Base-by-base conservation (phyloP, 2,888 invertebrate genomes). In the Lutraria lutraria region DNA sequence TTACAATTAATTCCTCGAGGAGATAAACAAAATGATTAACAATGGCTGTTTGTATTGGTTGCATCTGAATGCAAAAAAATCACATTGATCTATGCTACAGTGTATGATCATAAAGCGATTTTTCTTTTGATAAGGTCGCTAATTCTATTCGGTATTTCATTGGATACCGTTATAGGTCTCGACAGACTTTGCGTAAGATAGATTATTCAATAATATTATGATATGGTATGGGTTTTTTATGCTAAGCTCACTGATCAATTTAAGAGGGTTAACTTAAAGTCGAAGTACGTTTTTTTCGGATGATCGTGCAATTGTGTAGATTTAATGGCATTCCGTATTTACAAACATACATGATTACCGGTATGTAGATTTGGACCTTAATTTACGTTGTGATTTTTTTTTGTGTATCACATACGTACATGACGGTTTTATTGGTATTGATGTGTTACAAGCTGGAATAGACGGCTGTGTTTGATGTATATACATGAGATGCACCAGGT, bases 401-500 rank as follows among this genome's bases (percentile, higher is more conserved):
- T 29, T 29, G 34, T 31, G 15, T 31, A 31, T 76, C 76, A 76
- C 25, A 19, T 63, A 56, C 21, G 12, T 56, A 63, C 21, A 63
- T 63, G 63, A n/a, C 63, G 8, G 63, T 76, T 76, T 76, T 76
- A 76, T 76, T 76, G 16, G 76, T 76, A 34, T 76, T 31, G 31
- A 76, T 34, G 76, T 76, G 63, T 68, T 10, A 76, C 76, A 31
- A 21, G 19, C 34, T 31, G 56, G 76, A 76, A 76, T 76, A 76
- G 76, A 34, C 16, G 13, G 43, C 43, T 43, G 43, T 43, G 31
- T 76, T 31, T 34, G 76, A 31, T 34, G 34, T 76, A 76, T 76
- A 76, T 76, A 76, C 76, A 76, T 76, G 76, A 16, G 76, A 76
- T 76, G 76, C 76, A 76, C 76, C 76, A 19, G 76, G 76, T 76